These are phyloP conservation scores for Scatophagus argus DNA, from an alignment of 2,113 vertebrate species.

Conservation along the genomic window DNA sequence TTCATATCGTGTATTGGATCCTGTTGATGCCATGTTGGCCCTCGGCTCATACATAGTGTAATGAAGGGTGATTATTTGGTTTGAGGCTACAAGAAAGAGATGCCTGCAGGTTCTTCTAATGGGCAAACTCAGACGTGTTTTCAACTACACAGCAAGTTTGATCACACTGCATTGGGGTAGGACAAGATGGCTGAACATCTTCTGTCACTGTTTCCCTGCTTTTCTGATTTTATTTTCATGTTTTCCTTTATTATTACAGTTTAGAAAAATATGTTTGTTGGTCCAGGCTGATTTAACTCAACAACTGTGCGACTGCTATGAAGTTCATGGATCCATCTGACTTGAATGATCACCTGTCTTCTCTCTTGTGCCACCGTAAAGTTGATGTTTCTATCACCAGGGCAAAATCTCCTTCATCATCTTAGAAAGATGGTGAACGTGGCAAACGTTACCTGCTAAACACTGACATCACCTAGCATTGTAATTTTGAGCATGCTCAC, in stretches of 20 bases:
- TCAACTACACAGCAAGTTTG: constrained; percentile 6
- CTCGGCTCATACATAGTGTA: constrained; percentile 35
- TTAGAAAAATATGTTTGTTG: too few species aligned
- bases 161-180: background rate
- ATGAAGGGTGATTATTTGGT: constrained; percentile 53
- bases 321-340: background rate
- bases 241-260: background rate
- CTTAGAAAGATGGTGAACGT: too few species aligned
- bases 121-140: background rate
- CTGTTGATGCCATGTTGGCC: constrained; percentile 28
- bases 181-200: background rate
- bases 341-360: background rate
- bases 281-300: background rate
- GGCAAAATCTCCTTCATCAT: too few species aligned
- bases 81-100: constrained; percentile 19
- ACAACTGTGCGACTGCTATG: background rate
- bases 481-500: too few species aligned
- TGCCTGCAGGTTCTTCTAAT: constrained; percentile 34
- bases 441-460: too few species aligned
- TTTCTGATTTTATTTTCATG: background rate
- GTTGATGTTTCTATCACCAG: constrained; percentile 11
- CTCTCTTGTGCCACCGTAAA: background rate
- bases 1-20: constrained; percentile 21
- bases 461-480: too few species aligned
- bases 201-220: background rate